phyloP scores from a whole-genome alignment of 2,888 invertebrate genomes.

The Thalpophila matura region DNA sequence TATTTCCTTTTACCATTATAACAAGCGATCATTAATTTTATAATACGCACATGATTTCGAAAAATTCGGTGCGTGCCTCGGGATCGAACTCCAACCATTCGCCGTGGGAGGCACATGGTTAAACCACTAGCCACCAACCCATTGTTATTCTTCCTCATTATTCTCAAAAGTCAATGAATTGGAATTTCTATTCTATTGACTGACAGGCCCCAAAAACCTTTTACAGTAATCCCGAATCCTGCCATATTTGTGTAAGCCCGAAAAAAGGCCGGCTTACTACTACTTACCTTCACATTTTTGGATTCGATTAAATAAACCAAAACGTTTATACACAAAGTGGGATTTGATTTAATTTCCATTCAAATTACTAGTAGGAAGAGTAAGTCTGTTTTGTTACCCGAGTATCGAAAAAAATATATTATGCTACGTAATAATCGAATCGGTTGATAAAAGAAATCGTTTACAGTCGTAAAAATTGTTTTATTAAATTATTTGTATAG shows the following conservation, averaged over 20 bases:
- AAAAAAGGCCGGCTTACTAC: conserved; percentile 8
- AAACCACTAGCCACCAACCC: too few relatives aligned
- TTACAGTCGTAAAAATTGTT: too few relatives aligned
- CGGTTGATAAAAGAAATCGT: too few relatives aligned
- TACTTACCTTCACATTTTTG: conserved; percentile 8
- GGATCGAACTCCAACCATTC: too few relatives aligned
- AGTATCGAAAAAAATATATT: conserved; percentile 14
- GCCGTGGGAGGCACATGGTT: too few relatives aligned
- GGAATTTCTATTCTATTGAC: conserved; percentile 9
- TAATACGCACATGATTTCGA: too few relatives aligned
- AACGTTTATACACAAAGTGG: conserved; percentile 25
- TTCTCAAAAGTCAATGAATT: conserved; percentile 8
- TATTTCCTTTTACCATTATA: too few relatives aligned
- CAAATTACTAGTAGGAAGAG: conserved; percentile 26
- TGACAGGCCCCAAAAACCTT: conserved; percentile 1
- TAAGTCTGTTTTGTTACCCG: background rate
- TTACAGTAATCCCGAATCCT: conserved; percentile 4
- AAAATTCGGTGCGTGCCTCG: too few relatives aligned
- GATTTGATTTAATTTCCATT: conserved; percentile 43
- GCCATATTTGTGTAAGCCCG: conserved; percentile 20
- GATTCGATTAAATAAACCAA: conserved; percentile 44
- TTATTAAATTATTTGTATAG: too few relatives aligned
- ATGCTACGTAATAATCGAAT: background rate
- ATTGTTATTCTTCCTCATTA: conserved; percentile 9
- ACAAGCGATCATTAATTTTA: too few relatives aligned